Base-by-base conservation (phyloP, 2,888 invertebrate genomes). In the Andrena marginata region DNA sequence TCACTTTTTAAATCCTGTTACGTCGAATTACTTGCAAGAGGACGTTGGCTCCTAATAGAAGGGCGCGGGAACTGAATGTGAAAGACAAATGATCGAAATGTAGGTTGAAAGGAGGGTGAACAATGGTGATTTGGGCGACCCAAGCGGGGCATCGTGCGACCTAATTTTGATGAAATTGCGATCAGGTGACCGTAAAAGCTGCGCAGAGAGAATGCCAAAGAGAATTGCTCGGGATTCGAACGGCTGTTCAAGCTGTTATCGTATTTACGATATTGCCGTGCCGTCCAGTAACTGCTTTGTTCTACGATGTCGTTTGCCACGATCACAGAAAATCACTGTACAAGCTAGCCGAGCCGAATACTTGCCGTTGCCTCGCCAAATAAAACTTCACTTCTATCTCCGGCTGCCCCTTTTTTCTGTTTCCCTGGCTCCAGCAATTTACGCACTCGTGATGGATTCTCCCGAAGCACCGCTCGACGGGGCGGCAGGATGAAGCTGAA, bases 221-320 rank as follows among this genome's bases (percentile, higher is more conserved):
- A 82, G 85, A 87, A 86, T 83, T 76, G 63, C 84, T 77, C 70
- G 84, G 87, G 76, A 87, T 84, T 87, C 76, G 82, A 82, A 80
- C 77, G 75, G 81, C 73, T 82, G 83, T 81, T 84, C 85, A 81
- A 85, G 80, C 84, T 85, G 85, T 72, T 87, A 88, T 87, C 84
- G 81, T 90, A 89, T 91, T 90, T 89, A 88, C 85, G 90, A 89
- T 88, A 87, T 88, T 82, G 85, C 83, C 75, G 79, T 82, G 42
- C 60, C 78, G 77, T 84, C 82, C 70, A 42, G 76, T 84, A 89
- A 80, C 84, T 85, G 76, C 76, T 83, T 88, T 80, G 81, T 77
- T 72, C 74, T 82, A 85, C 80, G 80, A 85, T 42, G 72, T 71
- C 75, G 82, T 87, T 79, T 65, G 60, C 81, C 63, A 20, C 20